Evolutionary conservation across 2,888 invertebrate genomes (phyloP).

Genomic region (Camponotus fellah): DNA sequence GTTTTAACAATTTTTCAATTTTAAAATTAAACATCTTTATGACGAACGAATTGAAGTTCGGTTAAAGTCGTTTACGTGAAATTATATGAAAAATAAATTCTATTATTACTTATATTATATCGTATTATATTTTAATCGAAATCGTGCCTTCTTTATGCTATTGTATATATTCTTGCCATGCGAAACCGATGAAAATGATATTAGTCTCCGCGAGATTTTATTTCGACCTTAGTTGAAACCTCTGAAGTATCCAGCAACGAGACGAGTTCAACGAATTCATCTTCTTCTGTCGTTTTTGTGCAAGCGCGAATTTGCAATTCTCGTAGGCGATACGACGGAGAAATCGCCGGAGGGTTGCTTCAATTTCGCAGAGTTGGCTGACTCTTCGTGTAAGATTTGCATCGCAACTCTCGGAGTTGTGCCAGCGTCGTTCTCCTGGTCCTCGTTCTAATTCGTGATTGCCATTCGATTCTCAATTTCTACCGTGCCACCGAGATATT

Average conservation of each 20-base stretch:
- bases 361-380: slow-evolving; percentile 70
- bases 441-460: slow-evolving; percentile 68
- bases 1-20: neutral
- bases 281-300: slow-evolving; percentile 49
- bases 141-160: neutral
- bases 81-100: neutral
- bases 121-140: neutral
- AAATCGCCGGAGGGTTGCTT: slow-evolving; percentile 66
- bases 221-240: slow-evolving; percentile 22
- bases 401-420: slow-evolving; percentile 63
- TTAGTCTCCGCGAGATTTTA: slow-evolving; percentile 28
- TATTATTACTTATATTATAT: neutral
- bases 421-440: slow-evolving; percentile 44
- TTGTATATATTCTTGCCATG: neutral
- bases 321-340: slow-evolving; percentile 53
- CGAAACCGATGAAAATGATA: neutral
- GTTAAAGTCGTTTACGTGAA: neutral
- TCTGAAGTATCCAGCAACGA: slow-evolving; percentile 49
- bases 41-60: neutral
- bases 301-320: slow-evolving; percentile 69
- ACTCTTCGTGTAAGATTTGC: slow-evolving; percentile 68
- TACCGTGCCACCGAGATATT: slow-evolving; percentile 20
- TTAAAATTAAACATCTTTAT: neutral
- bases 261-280: slow-evolving; percentile 54
- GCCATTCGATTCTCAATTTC: slow-evolving; percentile 64